Percentiles rank a stretch among this genome's conserved stretches.
These are phyloP conservation scores for Apostichopus leukothele DNA, from an alignment of 53 echinoderm and acorn worm species.

Conservation along the genomic window DNA sequence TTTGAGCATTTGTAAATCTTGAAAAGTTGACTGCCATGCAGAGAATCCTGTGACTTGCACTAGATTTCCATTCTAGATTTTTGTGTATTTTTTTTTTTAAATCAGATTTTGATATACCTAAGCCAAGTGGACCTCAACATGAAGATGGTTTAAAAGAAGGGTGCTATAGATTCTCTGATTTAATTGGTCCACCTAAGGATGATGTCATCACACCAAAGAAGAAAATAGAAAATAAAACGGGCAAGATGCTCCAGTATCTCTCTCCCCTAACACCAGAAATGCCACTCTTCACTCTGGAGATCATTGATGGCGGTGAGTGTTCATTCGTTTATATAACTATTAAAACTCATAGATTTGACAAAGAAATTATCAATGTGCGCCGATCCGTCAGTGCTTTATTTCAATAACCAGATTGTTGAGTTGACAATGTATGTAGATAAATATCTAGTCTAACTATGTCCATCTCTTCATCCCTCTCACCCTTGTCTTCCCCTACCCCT, in stretches of 20 bases:
- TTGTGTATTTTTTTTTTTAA: not conserved
- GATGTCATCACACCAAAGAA: slow-evolving; percentile 63
- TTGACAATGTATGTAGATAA: no score
- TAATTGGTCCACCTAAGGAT: slow-evolving; percentile 65
- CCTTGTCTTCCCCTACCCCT: no score
- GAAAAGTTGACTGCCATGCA: not conserved
- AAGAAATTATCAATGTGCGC: no score
- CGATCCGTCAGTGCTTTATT: no score
- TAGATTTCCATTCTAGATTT: not conserved
- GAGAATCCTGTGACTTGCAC: not conserved
- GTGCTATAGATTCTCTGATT: slow-evolving; percentile 73
- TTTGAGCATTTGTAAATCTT: not conserved
- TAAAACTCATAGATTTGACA: no score
- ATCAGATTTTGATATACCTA: slow-evolving; percentile 12
- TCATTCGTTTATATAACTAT: not conserved
- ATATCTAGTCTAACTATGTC: no score
- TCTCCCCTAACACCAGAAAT: slow-evolving; percentile 66
- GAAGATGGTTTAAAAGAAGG: slow-evolving; percentile 73
- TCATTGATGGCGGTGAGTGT: slow-evolving; percentile 73
- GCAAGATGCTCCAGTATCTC: slow-evolving; percentile 79
- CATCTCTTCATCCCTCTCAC: no score
- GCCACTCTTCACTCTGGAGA: slow-evolving; percentile 78
- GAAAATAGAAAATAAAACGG: slow-evolving; percentile 13
- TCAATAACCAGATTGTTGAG: no score
- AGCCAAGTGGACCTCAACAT: slow-evolving; percentile 48